These are phyloP conservation scores for Coelinius sp. DNA, from an alignment of 2,888 invertebrate species.

Conservation along the genomic window DNA sequence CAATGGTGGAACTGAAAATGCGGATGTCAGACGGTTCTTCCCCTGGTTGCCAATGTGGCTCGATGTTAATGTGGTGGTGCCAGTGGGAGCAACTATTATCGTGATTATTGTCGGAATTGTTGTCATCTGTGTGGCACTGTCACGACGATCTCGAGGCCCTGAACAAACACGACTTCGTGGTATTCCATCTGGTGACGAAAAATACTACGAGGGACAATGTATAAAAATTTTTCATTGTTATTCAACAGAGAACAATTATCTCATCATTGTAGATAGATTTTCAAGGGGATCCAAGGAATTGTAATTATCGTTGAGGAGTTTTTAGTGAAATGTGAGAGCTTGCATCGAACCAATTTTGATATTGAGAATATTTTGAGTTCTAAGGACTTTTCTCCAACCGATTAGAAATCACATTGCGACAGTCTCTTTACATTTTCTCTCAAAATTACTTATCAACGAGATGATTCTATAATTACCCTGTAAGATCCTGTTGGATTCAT, in stretches of 20 bases:
- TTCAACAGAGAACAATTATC: not conserved
- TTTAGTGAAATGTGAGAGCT: not conserved
- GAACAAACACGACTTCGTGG: conserved; percentile 84
- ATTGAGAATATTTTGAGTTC: no score
- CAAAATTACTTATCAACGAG: no score
- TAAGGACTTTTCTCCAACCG: no score
- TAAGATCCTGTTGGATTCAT: no score
- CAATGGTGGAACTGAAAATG: conserved; percentile 68
- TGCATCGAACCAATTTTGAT: no score
- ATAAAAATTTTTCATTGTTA: conserved; percentile 53
- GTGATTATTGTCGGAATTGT: conserved; percentile 92
- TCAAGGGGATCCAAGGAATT: conserved; percentile 13
- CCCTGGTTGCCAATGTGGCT: conserved; percentile 91
- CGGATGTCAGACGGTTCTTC: conserved; percentile 73
- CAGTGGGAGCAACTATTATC: conserved; percentile 89
- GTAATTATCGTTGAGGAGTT: not conserved
- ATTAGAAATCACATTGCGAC: no score
- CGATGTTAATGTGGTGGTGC: conserved; percentile 91
- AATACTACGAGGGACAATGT: conserved; percentile 71
- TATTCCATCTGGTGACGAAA: conserved; percentile 71
- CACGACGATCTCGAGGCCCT: conserved; percentile 80
- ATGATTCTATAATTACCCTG: no score
- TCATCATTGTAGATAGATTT: not conserved
- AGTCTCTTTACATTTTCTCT: no score
- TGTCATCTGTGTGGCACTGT: conserved; percentile 90